Base-by-base conservation (phyloP, 2,113 vertebrate species). In the Pluvianellus socialis region DNA sequence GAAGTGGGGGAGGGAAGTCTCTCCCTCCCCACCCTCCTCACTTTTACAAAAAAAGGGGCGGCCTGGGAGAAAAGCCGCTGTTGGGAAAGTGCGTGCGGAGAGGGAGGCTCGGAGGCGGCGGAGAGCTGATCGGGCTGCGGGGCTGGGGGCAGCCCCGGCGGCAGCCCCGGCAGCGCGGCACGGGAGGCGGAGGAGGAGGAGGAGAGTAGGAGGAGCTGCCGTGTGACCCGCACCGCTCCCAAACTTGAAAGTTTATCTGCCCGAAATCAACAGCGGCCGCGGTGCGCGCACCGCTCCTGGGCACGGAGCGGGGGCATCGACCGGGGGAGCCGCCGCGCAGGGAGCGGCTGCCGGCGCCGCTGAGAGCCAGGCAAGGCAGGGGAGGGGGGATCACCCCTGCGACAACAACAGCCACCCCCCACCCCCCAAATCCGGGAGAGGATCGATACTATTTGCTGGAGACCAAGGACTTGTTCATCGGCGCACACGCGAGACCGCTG, bases 201-300 rank as follows among this genome's bases (percentile, higher is more conserved):
- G 93, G 94, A 96, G 77, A 92, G 91, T 63, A 79, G 95, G 68
- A 93, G 95, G 91, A 98, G 93, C 97, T 14, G 97, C 96, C 97
- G 94, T 79, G 90, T 79, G 98, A 96, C 94, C 97, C 96, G 88
- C 97, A 94, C 97, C 62, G 97, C 97, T 98, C 96, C 96, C 97
- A 96, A 98, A 98, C 98, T 98, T 96, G 96, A 98, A 98, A 98
- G 98, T 98, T 98, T 98, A 92, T 98, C 97, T 95, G 94, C 88
- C 96, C 97, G 96, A 98, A 97, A 98, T 83, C 97, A 59, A 88
- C 87, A 92, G 70, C 94, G 75, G 76, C 93, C 95, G 91, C 86
- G 96, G 88, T 81, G 90, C 81, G 93, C 80, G 86, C 96, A 92
- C 24, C 86, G 85, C 91, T 92, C 70, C 79, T 94, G 73, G 32